Percentiles rank a stretch among this genome's conserved stretches.
These are phyloP conservation scores for Connochaetes taurinus DNA, from an alignment of 2,113 vertebrate species.

Conservation along the genomic window DNA sequence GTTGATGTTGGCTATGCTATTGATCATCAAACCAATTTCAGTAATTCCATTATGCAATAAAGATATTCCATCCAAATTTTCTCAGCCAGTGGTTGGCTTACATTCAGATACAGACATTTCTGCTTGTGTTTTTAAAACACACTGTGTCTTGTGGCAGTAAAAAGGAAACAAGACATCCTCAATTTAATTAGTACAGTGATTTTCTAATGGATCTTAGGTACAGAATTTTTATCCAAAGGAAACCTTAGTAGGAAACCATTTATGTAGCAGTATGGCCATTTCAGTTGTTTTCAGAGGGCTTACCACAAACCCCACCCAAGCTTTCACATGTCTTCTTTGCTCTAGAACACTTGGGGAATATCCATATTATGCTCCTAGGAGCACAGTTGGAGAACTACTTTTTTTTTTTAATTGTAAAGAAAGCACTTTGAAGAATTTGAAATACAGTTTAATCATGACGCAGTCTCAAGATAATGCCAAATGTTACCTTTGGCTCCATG, in stretches of 20 bases:
- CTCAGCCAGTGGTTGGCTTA: conserved; percentile 7
- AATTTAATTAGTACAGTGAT: neutral
- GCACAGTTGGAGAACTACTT: conserved; percentile 18
- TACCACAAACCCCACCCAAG: neutral
- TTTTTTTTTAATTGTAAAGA: neutral
- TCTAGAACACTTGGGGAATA: neutral
- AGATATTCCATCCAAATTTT: conserved; percentile 24
- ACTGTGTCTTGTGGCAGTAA: neutral
- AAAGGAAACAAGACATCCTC: neutral
- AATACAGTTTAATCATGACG: conserved; percentile 28
- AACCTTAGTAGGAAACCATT: neutral
- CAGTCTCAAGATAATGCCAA: neutral
- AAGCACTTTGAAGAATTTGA: conserved; percentile 26
- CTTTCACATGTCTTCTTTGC: neutral
- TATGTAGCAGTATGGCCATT: neutral
- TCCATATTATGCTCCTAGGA: neutral
- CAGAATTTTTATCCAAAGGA: neutral
- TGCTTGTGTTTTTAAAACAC: neutral
- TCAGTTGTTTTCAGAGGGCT: neutral
- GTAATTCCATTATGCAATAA: conserved; percentile 1
- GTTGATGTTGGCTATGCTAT: neutral
- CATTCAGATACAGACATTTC: conserved; percentile 21
- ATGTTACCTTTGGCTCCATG: conserved; percentile 6
- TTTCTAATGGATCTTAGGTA: neutral
- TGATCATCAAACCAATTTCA: conserved; percentile 15